Conservation (phyloP, 2,888 invertebrate species). For the Fragum whitleyi region DNA sequence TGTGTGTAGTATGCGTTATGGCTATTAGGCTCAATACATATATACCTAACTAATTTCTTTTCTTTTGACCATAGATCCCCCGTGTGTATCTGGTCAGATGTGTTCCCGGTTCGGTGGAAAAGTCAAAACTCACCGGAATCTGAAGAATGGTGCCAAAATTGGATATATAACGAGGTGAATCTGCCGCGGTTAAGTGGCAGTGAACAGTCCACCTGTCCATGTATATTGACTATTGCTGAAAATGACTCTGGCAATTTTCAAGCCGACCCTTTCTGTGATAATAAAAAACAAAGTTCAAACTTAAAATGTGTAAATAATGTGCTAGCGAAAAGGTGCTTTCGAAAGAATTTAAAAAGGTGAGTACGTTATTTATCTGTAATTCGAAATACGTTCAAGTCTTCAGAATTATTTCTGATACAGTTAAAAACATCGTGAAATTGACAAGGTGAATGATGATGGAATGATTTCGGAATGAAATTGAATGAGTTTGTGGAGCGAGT, state of each 20-base stretch:
- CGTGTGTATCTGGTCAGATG: conserved; percentile 77
- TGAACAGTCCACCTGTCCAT: conserved; percentile 73
- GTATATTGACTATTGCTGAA: conserved; percentile 71
- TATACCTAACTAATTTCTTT: too few relatives aligned
- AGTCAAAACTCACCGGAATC: conserved; percentile 50
- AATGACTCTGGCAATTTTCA: conserved; percentile 76
- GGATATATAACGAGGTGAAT: conserved; percentile 63
- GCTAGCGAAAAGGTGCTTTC: conserved; percentile 65
- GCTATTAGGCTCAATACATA: too few relatives aligned
- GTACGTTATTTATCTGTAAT: conserved; percentile 5
- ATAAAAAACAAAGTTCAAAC: conserved; percentile 45
- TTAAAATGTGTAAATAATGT: conserved; percentile 69
- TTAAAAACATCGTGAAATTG: too few relatives aligned
- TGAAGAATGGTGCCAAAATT: conserved; percentile 69
- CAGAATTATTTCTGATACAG: too few relatives aligned
- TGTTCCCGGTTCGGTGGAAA: conserved; percentile 75
- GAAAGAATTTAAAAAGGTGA: conserved; percentile 65
- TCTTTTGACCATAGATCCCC: conserved; percentile 62
- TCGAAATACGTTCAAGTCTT: too few relatives aligned
- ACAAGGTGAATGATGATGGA: too few relatives aligned
- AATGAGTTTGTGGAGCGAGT: too few relatives aligned
- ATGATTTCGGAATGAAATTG: too few relatives aligned
- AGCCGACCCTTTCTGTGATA: conserved; percentile 74
- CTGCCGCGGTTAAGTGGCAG: conserved; percentile 30
- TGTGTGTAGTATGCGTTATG: too few relatives aligned